Base-by-base conservation (phyloP, 92 coral and sea anemone genomes). In the Phenganax marumi region DNA sequence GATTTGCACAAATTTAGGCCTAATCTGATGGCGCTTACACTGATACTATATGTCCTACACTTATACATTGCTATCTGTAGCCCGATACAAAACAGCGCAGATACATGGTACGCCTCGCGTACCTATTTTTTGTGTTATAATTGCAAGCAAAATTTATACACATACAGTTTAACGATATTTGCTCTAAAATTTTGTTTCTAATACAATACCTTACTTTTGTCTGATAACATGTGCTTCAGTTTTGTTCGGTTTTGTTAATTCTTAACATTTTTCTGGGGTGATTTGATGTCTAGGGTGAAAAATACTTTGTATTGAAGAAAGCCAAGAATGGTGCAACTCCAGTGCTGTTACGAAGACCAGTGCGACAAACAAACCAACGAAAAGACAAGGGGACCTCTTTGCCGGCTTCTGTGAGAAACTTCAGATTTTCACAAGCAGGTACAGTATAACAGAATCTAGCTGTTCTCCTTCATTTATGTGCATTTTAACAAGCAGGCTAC, bases 241-340 rank as follows among this genome's bases (percentile, higher is more conserved):
- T 49, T 10, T 7, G 43, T 14, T 6, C 17, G 54, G 33, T 49
- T 49, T 10, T 7, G 43, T 14, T 6, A 17, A 8, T 50, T 49
- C 26, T 14, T 9, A n/a, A 73, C 4, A 5, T 3, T 70, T 70
- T 47, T 52, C 33, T 12, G 23, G 3, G 25, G 16, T 18, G 1
- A 63, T 63, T 18, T 10, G 3, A 12, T 12, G 24, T 75, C 11
- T 26, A 96, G 97, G 99, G 97, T 56, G 99, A 92, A 78, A 96
- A 96, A 77, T 96, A 92, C 69, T 96, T 96, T 96, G 99, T 96
- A 17, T 91, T 96, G 13, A 96, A 92, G 88, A 92, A 85, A 58
- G 90, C 89, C 16, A 93, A 88, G 55, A 97, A 94, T 80, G 81
- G 68, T n/a, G 26, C 81, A 16, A 94, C 96, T 16, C 99, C 99